A percentile compares a stretch with the other conserved stretches of the same genome.
These are phyloP conservation scores for rat (Rattus norvegicus) DNA, from an alignment of 2,113 vertebrate species.

Conservation along the genomic window DNA sequence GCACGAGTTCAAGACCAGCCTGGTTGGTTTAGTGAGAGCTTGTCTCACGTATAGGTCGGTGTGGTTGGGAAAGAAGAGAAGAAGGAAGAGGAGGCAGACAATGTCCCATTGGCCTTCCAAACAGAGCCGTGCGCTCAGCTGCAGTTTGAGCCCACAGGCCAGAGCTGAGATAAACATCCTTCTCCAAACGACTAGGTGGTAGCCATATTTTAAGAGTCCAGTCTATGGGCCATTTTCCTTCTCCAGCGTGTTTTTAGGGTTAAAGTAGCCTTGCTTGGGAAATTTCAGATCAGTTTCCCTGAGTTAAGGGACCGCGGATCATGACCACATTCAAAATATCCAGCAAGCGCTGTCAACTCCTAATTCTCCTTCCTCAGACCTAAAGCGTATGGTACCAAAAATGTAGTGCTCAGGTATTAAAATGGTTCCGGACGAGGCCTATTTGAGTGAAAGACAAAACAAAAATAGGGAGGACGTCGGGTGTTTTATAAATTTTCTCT, in stretches of 20 bases:
- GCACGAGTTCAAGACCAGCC: not conserved
- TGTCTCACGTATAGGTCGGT: not conserved
- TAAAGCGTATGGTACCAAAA: not conserved
- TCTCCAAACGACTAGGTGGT: not conserved
- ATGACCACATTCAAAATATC: not conserved
- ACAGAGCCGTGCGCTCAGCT: not conserved
- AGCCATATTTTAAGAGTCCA: not conserved
- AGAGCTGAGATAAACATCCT: not conserved
- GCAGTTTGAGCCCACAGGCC: not conserved
- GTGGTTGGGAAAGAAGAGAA: not conserved
- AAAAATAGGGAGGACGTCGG: slow-evolving; percentile 58
- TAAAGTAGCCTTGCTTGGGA: slow-evolving; percentile 25
- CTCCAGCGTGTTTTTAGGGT: not conserved
- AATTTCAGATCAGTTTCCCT: not conserved
- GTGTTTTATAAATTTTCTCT: slow-evolving; percentile 68
- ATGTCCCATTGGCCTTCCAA: not conserved
- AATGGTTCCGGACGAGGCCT: slow-evolving; percentile 44
- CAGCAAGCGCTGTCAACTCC: not conserved
- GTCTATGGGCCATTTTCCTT: not conserved
- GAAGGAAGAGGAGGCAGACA: not conserved
- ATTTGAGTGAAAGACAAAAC: slow-evolving; percentile 54
- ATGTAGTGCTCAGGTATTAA: slow-evolving; percentile 29
- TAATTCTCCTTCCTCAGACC: not conserved
- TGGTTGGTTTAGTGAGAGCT: not conserved
- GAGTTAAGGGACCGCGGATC: not conserved